phyloP scores from a whole-genome alignment of 2,797 vertebrate genomes.

The Oophaga sylvatica region DNA sequence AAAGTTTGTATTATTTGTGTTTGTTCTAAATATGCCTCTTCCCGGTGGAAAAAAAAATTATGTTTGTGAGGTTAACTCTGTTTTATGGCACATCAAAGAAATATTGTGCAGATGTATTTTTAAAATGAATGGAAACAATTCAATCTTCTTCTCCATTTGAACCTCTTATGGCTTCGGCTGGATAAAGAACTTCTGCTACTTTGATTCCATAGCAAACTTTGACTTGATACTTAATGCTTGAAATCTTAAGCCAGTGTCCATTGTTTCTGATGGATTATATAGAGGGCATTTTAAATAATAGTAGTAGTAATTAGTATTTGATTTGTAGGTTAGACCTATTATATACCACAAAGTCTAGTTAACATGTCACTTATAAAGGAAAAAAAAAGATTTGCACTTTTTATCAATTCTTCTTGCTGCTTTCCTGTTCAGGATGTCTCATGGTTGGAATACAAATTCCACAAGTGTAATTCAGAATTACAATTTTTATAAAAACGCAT shows the following conservation, averaged over 20 bases:
- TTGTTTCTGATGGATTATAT: constrained; percentile 1
- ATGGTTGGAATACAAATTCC: not conserved
- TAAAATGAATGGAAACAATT: not conserved
- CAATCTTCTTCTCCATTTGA: not conserved
- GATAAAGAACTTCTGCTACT: not conserved
- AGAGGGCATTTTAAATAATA: constrained; percentile 8
- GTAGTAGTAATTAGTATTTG: not conserved
- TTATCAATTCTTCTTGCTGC: constrained; percentile 18
- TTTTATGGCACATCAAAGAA: not conserved
- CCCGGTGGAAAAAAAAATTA: too few relatives aligned
- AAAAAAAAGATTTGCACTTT: constrained; percentile 19
- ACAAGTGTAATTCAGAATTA: constrained; percentile 4
- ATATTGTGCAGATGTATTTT: not conserved
- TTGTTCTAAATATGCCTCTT: too few relatives aligned
- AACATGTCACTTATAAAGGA: not conserved
- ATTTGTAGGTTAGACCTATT: not conserved
- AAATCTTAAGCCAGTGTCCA: not conserved
- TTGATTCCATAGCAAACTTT: not conserved
- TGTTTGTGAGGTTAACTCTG: not conserved
- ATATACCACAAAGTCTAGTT: not conserved
- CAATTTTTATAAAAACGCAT: not conserved
- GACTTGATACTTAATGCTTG: not conserved
- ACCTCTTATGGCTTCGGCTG: not conserved
- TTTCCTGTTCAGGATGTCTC: constrained; percentile 1
- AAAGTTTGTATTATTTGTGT: not conserved